Evolutionary conservation across 2,113 vertebrate species (phyloP).

Genomic region (Corythoichthys haematopterus): DNA sequence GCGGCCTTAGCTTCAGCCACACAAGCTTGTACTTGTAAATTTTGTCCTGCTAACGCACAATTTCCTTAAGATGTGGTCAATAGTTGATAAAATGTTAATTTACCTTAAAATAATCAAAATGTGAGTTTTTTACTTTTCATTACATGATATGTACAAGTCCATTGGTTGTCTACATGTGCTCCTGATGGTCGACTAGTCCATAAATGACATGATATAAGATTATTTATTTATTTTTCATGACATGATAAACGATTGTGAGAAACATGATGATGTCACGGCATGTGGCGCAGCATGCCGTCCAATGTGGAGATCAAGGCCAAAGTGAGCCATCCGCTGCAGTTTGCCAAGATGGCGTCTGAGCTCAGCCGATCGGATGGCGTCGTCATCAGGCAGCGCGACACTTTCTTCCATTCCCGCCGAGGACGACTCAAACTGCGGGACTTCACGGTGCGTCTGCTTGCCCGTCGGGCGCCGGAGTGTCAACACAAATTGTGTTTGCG

Average conservation of each 20-base stretch:
- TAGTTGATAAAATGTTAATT: no score
- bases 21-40: no score
- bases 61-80: no score
- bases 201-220: not conserved
- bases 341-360: slow-evolving; percentile 45
- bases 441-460: slow-evolving; percentile 50
- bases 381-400: slow-evolving; percentile 70
- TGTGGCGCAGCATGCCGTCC: slow-evolving; percentile 64
- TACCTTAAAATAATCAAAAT: no score
- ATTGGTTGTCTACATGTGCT: not conserved
- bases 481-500: not conserved
- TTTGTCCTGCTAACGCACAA: no score
- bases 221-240: not conserved
- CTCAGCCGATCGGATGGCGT: slow-evolving; percentile 69
- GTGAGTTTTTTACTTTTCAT: no score
- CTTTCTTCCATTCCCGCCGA: slow-evolving; percentile 69
- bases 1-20: no score
- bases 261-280: not conserved
- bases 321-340: slow-evolving; percentile 36
- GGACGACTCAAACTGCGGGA: slow-evolving; percentile 78
- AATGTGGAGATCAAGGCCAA: slow-evolving; percentile 81
- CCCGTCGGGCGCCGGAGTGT: no score
- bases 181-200: not conserved
- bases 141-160: no score
- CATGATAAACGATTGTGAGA: not conserved